Evolutionary conservation across 1,140 invertebrate species (phyloP).

Genomic region (Paramacrobiotus metropolitanus): DNA sequence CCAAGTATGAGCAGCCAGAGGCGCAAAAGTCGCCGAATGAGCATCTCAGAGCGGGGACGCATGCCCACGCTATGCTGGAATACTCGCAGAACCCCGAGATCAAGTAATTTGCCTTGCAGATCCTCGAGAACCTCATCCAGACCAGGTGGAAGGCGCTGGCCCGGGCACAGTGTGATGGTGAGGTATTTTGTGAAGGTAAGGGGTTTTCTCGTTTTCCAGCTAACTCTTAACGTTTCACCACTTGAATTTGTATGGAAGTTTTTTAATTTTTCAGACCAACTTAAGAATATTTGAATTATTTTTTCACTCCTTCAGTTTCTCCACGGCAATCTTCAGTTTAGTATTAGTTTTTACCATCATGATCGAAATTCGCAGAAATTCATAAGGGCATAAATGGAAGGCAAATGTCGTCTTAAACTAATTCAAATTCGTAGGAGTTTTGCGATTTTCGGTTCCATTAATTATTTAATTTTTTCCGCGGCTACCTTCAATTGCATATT

Average conservation of each 20-base stretch:
- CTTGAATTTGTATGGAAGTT: neutral
- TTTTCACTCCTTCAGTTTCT: neutral
- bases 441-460: too few relatives aligned
- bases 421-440: too few relatives aligned
- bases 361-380: too few relatives aligned
- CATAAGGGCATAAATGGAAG: too few relatives aligned
- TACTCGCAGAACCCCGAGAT: constrained; percentile 84
- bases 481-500: too few relatives aligned
- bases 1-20: constrained; percentile 33
- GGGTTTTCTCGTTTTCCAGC: too few relatives aligned
- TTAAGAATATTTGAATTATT: neutral
- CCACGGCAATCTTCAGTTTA: neutral
- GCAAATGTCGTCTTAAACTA: too few relatives aligned
- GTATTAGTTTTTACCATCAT: neutral
- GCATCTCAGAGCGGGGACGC: constrained; percentile 94
- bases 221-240: neutral
- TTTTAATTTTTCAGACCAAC: neutral
- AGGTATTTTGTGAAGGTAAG: constrained; percentile 7
- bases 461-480: too few relatives aligned
- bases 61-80: constrained; percentile 94
- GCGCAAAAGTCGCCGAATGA: constrained; percentile 87
- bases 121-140: constrained; percentile 95
- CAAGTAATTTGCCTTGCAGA: constrained; percentile 98
- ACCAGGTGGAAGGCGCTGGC: constrained; percentile 97
- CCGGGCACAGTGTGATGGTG: constrained; percentile 87